Evolutionary conservation across 2,888 invertebrate species (phyloP).

Genomic region (Byasa hedistus): DNA sequence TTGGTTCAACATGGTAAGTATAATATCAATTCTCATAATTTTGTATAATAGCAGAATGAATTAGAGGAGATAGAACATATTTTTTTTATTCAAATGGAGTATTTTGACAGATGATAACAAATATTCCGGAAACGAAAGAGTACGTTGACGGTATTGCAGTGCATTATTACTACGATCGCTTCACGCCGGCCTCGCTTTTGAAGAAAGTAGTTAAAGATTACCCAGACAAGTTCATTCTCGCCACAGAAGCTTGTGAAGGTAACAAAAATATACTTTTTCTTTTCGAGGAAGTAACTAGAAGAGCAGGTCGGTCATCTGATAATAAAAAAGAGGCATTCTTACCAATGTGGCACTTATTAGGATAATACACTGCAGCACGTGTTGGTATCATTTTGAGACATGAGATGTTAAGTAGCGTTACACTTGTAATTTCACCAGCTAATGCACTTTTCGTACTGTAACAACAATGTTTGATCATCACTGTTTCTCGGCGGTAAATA

Average conservation of each 20-base stretch:
- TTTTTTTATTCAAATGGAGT: neutral
- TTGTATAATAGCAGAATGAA: neutral
- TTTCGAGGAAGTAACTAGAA: no score
- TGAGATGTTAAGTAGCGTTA: no score
- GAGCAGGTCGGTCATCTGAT: no score
- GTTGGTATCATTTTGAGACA: no score
- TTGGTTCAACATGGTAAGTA: slow-evolving; percentile 34
- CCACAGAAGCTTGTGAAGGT: slow-evolving; percentile 87
- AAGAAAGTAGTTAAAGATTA: slow-evolving; percentile 72
- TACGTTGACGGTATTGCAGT: slow-evolving; percentile 85
- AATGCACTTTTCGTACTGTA: no score
- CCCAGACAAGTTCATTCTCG: slow-evolving; percentile 84
- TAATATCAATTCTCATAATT: neutral
- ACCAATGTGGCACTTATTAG: no score
- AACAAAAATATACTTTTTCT: no score
- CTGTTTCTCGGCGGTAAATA: no score
- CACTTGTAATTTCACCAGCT: no score
- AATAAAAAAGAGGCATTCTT: no score
- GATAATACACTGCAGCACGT: no score
- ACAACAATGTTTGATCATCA: no score
- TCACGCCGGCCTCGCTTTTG: slow-evolving; percentile 73
- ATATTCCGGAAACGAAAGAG: slow-evolving; percentile 54
- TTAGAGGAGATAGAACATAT: neutral
- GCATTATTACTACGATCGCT: slow-evolving; percentile 87
- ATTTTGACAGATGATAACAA: slow-evolving; percentile 22